Percentiles rank a stretch among this genome's conserved stretches.
phyloP scores from a whole-genome alignment of 30 jellyfish, hydroid and myxozoan species.

The Aurelia coerulea region DNA sequence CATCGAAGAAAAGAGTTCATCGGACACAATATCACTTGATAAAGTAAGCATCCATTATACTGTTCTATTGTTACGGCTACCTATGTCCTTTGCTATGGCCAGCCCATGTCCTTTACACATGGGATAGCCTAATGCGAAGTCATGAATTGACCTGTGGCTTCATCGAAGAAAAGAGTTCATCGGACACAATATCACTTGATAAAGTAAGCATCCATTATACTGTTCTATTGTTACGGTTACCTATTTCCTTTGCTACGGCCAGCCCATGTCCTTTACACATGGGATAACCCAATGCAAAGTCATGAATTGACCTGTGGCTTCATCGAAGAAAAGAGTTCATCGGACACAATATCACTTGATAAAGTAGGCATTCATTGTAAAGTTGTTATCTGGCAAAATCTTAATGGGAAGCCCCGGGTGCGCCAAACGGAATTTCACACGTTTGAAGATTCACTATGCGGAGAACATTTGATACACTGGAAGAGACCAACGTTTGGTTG shows the following conservation, averaged over 20 bases:
- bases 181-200: slow-evolving; percentile 77
- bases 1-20: slow-evolving; percentile 73
- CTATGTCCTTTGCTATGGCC: not conserved
- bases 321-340: slow-evolving; percentile 75
- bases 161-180: slow-evolving; percentile 73
- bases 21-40: slow-evolving; percentile 77
- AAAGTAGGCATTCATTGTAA: slow-evolving; percentile 43
- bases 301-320: slow-evolving; percentile 78
- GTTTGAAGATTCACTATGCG: too few species aligned
- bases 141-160: slow-evolving; percentile 77
- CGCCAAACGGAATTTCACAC: too few species aligned
- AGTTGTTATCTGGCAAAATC: not conserved
- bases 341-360: slow-evolving; percentile 77
- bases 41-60: slow-evolving; percentile 29
- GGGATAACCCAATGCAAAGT: slow-evolving; percentile 94
- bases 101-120: not conserved
- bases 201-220: too few species aligned
- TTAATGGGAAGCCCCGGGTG: too few species aligned
- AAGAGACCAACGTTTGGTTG: too few species aligned
- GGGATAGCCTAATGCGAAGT: not conserved
- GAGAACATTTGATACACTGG: too few species aligned
- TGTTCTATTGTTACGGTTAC: too few species aligned
- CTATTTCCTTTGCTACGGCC: slow-evolving; percentile 84
- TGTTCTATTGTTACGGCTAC: not conserved
- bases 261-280: slow-evolving; percentile 87